Percentiles rank a stretch among this genome's conserved stretches.
Evolutionary conservation across 1,140 invertebrate species (phyloP).

Genomic region (Melipona quadrifasciata): DNA sequence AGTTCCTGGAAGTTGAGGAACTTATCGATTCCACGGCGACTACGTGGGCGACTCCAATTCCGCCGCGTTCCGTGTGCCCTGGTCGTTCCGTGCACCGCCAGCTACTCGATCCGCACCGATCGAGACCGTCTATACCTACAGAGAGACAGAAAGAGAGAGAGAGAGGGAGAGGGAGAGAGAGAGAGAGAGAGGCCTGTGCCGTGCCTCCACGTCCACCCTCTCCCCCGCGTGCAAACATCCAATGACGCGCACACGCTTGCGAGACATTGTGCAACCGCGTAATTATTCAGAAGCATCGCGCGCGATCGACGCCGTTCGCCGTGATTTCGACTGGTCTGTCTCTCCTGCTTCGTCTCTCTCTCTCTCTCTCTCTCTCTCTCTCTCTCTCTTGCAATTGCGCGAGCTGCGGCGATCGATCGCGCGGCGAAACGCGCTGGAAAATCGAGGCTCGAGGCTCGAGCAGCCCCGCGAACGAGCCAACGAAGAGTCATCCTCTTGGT

Average conservation of each 20-base stretch:
- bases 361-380: too few relatives aligned
- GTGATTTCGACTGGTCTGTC: background rate
- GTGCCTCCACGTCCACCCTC: too few relatives aligned
- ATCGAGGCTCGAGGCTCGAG: too few relatives aligned
- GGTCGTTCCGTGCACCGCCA: slow-evolving; percentile 3
- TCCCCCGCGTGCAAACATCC: background rate
- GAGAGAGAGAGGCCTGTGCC: too few relatives aligned
- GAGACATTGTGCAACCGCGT: slow-evolving; percentile 33
- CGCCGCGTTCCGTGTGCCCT: background rate
- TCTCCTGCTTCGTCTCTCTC: too few relatives aligned
- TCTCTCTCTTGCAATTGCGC: background rate
- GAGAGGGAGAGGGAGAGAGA: too few relatives aligned
- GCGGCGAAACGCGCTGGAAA: background rate
- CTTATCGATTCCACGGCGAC: slow-evolving; percentile 38
- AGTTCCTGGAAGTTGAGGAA: slow-evolving; percentile 41
- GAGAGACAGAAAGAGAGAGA: too few relatives aligned
- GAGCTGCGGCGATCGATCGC: background rate
- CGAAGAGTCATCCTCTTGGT: slow-evolving; percentile 32
- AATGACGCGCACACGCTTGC: background rate
- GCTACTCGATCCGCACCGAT: slow-evolving; percentile 9
- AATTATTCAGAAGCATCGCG: slow-evolving; percentile 45
- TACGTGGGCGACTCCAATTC: slow-evolving; percentile 38
- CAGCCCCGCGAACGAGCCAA: background rate
- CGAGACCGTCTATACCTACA: slow-evolving; percentile 11
- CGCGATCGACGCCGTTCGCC: background rate